Conservation (phyloP, 2,113 vertebrate species). For the Corythoichthys haematopterus region DNA sequence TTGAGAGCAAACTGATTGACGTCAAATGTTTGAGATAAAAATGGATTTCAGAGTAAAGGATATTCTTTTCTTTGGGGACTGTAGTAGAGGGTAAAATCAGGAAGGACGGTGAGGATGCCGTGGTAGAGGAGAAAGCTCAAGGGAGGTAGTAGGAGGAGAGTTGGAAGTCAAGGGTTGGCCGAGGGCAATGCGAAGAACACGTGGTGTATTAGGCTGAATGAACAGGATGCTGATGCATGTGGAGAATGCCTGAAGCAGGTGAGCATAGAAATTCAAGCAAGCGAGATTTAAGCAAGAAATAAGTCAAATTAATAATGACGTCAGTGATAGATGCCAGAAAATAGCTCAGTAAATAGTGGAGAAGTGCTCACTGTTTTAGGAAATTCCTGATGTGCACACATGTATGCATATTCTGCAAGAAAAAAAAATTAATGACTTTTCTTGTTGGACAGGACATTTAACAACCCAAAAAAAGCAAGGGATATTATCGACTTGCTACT, state of each 20-base stretch:
- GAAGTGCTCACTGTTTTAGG: not conserved
- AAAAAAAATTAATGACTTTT: no score
- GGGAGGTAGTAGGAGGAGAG: constrained; percentile 26
- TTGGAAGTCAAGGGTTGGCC: constrained; percentile 34
- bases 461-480: not conserved
- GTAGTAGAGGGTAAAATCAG: not conserved
- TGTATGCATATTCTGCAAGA: no score
- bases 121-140: constrained; percentile 26
- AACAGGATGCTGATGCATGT: constrained; percentile 12
- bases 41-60: constrained; percentile 14
- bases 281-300: constrained; percentile 12
- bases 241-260: constrained; percentile 10
- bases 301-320: constrained; percentile 14
- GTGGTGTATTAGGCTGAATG: not conserved
- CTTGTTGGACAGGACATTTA: no score
- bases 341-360: not conserved
- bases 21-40: constrained; percentile 14
- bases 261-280: not conserved
- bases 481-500: not conserved
- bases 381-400: not conserved
- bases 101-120: constrained; percentile 8
- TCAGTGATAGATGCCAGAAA: not conserved
- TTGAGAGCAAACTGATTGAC: not conserved
- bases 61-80: constrained; percentile 33
- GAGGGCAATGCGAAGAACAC: constrained; percentile 3